Conservation (phyloP, 2,888 invertebrate species). For the Pristionchus mayeri region DNA sequence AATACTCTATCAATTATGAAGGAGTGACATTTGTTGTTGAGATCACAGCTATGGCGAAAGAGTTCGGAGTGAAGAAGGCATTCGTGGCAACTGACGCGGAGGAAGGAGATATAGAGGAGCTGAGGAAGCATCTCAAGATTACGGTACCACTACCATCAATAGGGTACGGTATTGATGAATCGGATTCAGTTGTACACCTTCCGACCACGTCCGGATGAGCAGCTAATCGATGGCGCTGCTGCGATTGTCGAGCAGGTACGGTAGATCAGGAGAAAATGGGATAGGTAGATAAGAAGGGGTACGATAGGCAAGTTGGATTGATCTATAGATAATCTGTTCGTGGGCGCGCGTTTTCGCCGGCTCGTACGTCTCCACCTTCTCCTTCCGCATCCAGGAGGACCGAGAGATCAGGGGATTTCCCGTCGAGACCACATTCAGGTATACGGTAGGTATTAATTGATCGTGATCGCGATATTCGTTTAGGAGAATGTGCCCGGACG, state of each 20-base stretch:
- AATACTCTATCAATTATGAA: too few relatives aligned
- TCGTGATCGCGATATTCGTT: neutral
- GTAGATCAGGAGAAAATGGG: too few relatives aligned
- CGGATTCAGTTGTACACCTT: constrained; percentile 55
- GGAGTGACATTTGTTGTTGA: constrained; percentile 4
- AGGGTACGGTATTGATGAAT: constrained; percentile 77
- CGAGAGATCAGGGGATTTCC: constrained; percentile 93
- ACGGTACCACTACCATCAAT: neutral
- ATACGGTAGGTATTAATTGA: constrained; percentile 76
- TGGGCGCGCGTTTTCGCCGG: constrained; percentile 86
- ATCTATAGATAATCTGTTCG: constrained; percentile 89
- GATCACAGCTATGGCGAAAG: constrained; percentile 55
- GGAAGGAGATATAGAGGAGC: constrained; percentile 77
- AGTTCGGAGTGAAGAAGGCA: constrained; percentile 56
- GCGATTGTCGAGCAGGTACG: constrained; percentile 73
- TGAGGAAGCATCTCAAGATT: constrained; percentile 78
- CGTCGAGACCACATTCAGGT: constrained; percentile 88
- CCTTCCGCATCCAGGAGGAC: constrained; percentile 96
- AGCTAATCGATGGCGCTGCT: constrained; percentile 67
- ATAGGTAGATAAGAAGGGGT: too few relatives aligned
- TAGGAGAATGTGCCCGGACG: constrained; percentile 85
- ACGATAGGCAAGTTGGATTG: neutral
- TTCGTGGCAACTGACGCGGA: constrained; percentile 71
- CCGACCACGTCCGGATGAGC: constrained; percentile 53
- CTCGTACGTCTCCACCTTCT: constrained; percentile 94